phyloP scores from a whole-genome alignment of 2,888 invertebrate genomes.

The Lymantria dispar region DNA sequence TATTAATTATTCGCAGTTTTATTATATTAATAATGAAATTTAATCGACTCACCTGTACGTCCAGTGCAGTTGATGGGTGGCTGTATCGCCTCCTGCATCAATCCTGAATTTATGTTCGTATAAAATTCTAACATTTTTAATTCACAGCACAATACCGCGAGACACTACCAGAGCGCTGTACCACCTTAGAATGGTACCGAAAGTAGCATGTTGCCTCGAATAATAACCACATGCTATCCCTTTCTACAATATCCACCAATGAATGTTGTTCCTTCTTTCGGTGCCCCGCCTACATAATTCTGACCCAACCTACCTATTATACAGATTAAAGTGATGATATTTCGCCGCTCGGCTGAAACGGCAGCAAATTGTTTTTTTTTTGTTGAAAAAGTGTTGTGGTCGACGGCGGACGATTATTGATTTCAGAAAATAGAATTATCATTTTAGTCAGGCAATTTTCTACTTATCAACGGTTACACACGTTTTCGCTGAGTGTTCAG shows the following conservation, averaged over 20 bases:
- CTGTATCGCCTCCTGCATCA: conserved; percentile 83
- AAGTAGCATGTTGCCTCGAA: conserved; percentile 30
- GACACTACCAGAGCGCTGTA: conserved; percentile 44
- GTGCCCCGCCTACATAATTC: conserved; percentile 56
- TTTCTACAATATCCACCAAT: conserved; percentile 54
- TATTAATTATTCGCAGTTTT: background rate
- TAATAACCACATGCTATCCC: conserved; percentile 37
- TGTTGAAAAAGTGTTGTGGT: conserved; percentile 37
- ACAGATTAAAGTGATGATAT: conserved; percentile 66
- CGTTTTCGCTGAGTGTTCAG: no score
- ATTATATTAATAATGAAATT: background rate
- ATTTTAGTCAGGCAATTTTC: background rate
- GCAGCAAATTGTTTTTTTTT: conserved; percentile 63
- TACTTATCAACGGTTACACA: no score
- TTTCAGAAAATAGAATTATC: conserved; percentile 11
- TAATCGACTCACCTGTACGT: conserved; percentile 82
- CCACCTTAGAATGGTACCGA: conserved; percentile 52
- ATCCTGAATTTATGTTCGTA: conserved; percentile 83
- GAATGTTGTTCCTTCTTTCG: conserved; percentile 17
- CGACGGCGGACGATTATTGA: conserved; percentile 23
- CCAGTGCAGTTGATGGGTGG: conserved; percentile 84
- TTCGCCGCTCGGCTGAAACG: conserved; percentile 59
- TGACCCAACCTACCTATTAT: conserved; percentile 69
- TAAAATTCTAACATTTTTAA: conserved; percentile 87
- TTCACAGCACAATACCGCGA: conserved; percentile 38